These are phyloP conservation scores for Nixonia krombeini DNA, from an alignment of 1,140 invertebrate genomes.

Conservation along the genomic window DNA sequence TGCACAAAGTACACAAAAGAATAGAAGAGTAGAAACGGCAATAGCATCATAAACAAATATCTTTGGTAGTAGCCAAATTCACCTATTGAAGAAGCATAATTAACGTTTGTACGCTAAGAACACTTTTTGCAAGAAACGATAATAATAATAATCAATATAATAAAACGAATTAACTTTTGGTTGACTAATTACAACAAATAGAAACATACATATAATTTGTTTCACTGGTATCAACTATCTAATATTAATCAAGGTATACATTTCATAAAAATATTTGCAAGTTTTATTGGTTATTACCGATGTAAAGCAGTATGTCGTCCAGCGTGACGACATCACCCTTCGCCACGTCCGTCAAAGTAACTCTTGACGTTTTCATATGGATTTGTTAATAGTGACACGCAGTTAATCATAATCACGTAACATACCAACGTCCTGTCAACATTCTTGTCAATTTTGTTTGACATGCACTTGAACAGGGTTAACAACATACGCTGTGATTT, in stretches of 20 bases:
- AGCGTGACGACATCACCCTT: slow-evolving; percentile 3
- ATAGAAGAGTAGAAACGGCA: slow-evolving; percentile 32
- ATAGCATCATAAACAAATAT: slow-evolving; percentile 28
- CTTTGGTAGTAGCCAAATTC: slow-evolving; percentile 44
- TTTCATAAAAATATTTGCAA: too few species aligned
- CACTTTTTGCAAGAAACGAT: too few species aligned
- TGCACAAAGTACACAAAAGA: slow-evolving; percentile 42
- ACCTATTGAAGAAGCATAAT: slow-evolving; percentile 11
- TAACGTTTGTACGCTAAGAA: too few species aligned
- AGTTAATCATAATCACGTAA: not conserved
- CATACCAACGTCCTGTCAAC: too few species aligned
- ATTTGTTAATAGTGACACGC: not conserved
- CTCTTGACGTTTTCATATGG: not conserved
- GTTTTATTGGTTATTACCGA: not conserved
- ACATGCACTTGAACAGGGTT: too few species aligned
- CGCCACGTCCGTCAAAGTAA: not conserved
- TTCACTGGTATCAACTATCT: too few species aligned
- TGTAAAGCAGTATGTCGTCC: slow-evolving; percentile 9
- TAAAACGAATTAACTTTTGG: too few species aligned
- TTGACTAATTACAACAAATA: too few species aligned
- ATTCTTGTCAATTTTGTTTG: not conserved
- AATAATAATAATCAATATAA: too few species aligned
- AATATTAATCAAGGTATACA: too few species aligned
- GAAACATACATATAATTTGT: too few species aligned
- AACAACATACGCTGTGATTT: too few species aligned